These are phyloP conservation scores for Ciona savignyi DNA, from an alignment of 23 tunicate genomes.

Conservation along the genomic window DNA sequence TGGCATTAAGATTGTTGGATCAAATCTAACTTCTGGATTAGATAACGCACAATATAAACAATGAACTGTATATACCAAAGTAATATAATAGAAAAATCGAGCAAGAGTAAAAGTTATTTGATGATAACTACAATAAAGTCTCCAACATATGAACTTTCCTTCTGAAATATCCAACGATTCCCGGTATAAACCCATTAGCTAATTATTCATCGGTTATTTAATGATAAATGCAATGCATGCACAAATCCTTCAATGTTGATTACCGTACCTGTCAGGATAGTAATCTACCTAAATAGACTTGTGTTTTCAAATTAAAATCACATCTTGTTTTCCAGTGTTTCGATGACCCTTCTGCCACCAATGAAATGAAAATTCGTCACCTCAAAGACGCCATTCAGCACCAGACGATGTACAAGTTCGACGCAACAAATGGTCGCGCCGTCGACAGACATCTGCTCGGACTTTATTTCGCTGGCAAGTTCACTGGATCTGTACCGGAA, in stretches of 20 bases:
- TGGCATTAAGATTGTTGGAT: no score
- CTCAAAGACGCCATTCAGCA: conserved; percentile 53
- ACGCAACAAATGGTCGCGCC: conserved; percentile 71
- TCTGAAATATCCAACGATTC: no score
- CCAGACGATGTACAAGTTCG: conserved; percentile 72
- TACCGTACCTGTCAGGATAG: neutral
- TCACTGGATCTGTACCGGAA: conserved; percentile 48
- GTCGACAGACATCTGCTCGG: conserved; percentile 86
- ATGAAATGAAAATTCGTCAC: conserved; percentile 14
- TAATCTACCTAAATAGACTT: neutral
- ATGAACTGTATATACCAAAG: no score
- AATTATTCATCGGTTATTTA: no score
- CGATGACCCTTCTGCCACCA: conserved; percentile 38
- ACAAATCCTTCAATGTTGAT: no score
- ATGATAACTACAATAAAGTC: no score
- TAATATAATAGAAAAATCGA: no score
- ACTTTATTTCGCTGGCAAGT: conserved; percentile 59
- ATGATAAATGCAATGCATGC: neutral
- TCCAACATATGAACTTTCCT: no score
- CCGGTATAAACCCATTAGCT: no score
- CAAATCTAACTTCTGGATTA: no score
- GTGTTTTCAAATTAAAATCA: neutral
- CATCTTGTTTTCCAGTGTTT: conserved; percentile 38
- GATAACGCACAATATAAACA: no score
- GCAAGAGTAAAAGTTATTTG: no score